Evolutionary conservation across 1,140 invertebrate genomes (phyloP).

Genomic region (Drosophila melanica): DNA sequence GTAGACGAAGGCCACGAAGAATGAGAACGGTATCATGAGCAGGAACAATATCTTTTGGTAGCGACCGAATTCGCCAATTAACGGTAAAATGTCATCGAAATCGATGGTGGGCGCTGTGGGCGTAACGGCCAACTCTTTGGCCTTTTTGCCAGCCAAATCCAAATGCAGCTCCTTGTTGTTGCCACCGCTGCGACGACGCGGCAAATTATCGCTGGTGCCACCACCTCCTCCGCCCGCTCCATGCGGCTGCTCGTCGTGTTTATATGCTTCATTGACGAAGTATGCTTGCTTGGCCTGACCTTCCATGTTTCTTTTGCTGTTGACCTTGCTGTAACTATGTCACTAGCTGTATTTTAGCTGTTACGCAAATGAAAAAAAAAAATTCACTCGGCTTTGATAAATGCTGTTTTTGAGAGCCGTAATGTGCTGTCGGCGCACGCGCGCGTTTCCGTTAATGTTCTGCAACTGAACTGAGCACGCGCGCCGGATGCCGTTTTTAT

Average conservation of each 20-base stretch:
- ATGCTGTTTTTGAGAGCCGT: slow-evolving; percentile 14
- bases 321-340: slow-evolving; percentile 68
- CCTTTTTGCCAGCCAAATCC: slow-evolving; percentile 53
- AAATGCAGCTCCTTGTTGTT: slow-evolving; percentile 68
- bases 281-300: slow-evolving; percentile 76
- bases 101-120: slow-evolving; percentile 85
- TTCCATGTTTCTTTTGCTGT: slow-evolving; percentile 47
- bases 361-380: too few relatives aligned
- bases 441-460: slow-evolving; percentile 76
- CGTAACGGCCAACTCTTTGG: slow-evolving; percentile 16
- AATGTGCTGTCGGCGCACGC: slow-evolving; percentile 56
- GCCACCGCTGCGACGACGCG: slow-evolving; percentile 72
- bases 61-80: slow-evolving; percentile 94
- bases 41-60: slow-evolving; percentile 94
- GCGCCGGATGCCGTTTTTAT: slow-evolving; percentile 74
- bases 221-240: slow-evolving; percentile 38
- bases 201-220: slow-evolving; percentile 42
- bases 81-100: slow-evolving; percentile 92
- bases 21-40: slow-evolving; percentile 93
- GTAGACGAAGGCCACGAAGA: slow-evolving; percentile 93
- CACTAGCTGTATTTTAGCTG: slow-evolving; percentile 45
- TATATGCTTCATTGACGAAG: slow-evolving; percentile 79
- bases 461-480: slow-evolving; percentile 77
- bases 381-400: too few relatives aligned
- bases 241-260: slow-evolving; percentile 52